Evolutionary conservation across 2,113 vertebrate genomes (phyloP).

Genomic region (Aviceda subcristata): DNA sequence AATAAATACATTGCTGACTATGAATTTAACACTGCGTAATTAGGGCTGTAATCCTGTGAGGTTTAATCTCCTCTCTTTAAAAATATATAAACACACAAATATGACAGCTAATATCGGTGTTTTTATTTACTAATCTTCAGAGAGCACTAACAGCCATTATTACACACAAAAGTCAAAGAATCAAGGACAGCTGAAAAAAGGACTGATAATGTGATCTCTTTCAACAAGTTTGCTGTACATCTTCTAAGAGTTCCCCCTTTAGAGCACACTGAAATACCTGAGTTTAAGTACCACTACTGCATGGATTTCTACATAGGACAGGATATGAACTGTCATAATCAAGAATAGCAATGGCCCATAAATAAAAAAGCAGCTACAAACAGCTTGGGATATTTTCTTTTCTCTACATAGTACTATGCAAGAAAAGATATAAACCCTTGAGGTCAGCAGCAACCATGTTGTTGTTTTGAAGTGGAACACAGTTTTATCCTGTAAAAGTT

Average conservation of each 20-base stretch:
- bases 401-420: neutral
- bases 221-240: neutral
- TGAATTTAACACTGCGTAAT: neutral
- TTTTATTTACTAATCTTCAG: neutral
- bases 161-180: neutral
- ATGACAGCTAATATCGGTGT: neutral
- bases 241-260: neutral
- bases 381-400: neutral
- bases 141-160: neutral
- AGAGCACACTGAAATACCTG: neutral
- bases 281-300: neutral
- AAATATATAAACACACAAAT: neutral
- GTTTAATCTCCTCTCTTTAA: neutral
- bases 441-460: neutral
- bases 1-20: neutral
- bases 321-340: neutral
- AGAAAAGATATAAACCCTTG: neutral
- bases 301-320: neutral
- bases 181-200: neutral
- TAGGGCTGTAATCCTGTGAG: neutral
- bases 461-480: neutral
- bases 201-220: neutral
- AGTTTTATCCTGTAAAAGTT: neutral
- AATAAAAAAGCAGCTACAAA: neutral
- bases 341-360: neutral